Percentiles rank a stretch among this genome's conserved stretches.
Conservation (phyloP, 2,113 vertebrate genomes). For the Eulacestoma nigropectus region DNA sequence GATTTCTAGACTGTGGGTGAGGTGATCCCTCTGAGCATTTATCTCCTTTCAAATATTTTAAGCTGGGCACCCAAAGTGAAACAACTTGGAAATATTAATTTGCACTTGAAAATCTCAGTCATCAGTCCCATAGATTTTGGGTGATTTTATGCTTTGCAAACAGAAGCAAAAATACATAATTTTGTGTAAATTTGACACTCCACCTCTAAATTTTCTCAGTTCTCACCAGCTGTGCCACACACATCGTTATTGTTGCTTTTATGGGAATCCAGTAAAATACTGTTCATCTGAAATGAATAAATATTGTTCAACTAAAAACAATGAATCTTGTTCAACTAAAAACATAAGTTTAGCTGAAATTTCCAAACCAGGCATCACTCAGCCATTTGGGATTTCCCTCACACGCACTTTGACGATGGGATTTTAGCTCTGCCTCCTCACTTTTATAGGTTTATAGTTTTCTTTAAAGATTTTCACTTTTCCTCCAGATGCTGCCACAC, state of each 20-base stretch:
- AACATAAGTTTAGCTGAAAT: not conserved
- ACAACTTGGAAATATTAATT: not conserved
- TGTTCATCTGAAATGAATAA: not conserved
- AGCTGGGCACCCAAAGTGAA: not conserved
- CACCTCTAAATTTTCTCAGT: not conserved
- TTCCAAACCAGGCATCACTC: not conserved
- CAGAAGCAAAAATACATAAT: not conserved
- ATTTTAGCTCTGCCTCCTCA: not conserved
- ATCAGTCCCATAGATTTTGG: not conserved
- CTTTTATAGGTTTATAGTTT: not conserved
- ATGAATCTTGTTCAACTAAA: not conserved
- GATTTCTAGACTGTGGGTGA: not conserved
- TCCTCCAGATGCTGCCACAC: not conserved
- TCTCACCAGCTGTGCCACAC: not conserved
- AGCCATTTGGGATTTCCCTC: not conserved
- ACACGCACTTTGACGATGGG: not conserved
- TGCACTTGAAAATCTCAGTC: not conserved
- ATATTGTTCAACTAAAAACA: not conserved
- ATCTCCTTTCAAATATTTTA: not conserved
- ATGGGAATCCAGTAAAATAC: not conserved
- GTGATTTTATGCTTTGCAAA: not conserved
- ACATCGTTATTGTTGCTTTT: not conserved
- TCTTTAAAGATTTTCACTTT: not conserved
- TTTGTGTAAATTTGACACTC: not conserved
- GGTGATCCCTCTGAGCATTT: not conserved